These are phyloP conservation scores for Ectemnius lituratus DNA, from an alignment of 2,888 invertebrate genomes.

Conservation along the genomic window DNA sequence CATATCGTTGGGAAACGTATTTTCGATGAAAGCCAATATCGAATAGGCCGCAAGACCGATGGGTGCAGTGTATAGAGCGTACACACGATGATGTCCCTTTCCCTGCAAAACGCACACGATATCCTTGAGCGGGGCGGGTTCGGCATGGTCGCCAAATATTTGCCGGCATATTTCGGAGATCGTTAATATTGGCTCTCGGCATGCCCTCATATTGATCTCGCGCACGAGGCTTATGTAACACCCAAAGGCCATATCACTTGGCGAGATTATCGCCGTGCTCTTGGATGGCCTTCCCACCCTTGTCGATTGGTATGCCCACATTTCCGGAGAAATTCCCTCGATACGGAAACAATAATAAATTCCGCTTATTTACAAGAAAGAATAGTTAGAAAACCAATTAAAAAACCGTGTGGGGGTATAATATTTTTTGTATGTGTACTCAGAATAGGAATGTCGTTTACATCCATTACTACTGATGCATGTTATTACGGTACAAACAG, in stretches of 20 bases:
- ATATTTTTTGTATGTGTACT: too few relatives aligned
- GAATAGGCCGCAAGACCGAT: conserved; percentile 19
- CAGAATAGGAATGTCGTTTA: too few relatives aligned
- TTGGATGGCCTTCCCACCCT: conserved; percentile 2
- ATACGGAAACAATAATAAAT: too few relatives aligned
- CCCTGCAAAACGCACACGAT: conserved; percentile 41
- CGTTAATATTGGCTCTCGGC: conserved; percentile 68
- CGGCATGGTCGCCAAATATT: conserved; percentile 65
- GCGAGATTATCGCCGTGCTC: conserved; percentile 50
- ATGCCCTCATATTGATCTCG: conserved; percentile 60
- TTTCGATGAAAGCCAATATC: conserved; percentile 52
- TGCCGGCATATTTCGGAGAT: conserved; percentile 68
- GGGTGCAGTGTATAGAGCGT: background rate
- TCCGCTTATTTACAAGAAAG: too few relatives aligned
- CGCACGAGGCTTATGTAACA: conserved; percentile 51
- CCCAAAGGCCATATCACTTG: conserved; percentile 49
- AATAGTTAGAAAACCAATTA: too few relatives aligned
- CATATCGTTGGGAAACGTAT: conserved; percentile 4
- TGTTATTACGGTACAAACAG: too few relatives aligned
- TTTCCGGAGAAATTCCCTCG: background rate
- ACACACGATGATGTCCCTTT: conserved; percentile 11
- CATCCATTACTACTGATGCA: too few relatives aligned
- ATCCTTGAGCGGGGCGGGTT: conserved; percentile 61
- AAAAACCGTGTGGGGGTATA: too few relatives aligned
- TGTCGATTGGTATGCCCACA: background rate